Base-by-base conservation (phyloP, 2,888 invertebrate genomes). In the Ferdinandea cuprea region DNA sequence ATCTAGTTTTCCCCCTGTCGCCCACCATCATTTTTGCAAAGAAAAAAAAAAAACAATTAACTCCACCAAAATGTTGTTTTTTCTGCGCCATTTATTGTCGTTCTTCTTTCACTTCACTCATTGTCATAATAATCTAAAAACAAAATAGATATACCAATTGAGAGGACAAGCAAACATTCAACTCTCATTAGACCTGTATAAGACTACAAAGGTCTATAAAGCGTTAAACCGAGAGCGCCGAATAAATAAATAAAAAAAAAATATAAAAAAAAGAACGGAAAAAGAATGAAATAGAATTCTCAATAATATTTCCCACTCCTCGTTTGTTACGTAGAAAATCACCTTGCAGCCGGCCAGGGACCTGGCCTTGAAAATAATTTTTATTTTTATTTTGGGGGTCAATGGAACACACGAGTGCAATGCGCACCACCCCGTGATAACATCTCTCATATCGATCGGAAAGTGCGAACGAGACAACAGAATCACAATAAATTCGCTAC, bases 401-500 rank as follows among this genome's bases (percentile, higher is more conserved):
- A 83, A 83, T 83, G 81, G 77, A 83, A 83, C 81, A 72, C 61
- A 66, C 77, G 61, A 77, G 66, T 83, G 81, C 81, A 83, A 77
- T 77, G 59, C 63, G 65, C 77, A 63, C 37, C 71, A 59, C 66
- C 71, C 59, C 66, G 54, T 77, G 81, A 76, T 74, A 74, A 58
- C 44, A 56, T 81, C 76, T 30, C 61, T 63, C 35, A 50, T 63
- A 69, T 30, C 56, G 48, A 68, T 58, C 13, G 32, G 50, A 59
- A 17, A 13, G 76, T 42, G 50, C 13, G 59, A 68, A 9, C 59
- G 44, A 40, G 66, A 71, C 3, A 56, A 35, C 30, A 17, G 40
- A n/a, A 17, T 17, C 11, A 7, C 11, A 68, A 32, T 54, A 44
- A 2, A 13, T 52, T 37, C 48, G 44, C 44, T 44, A 44, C 13